These are phyloP conservation scores for Agriopis marginaria DNA, from an alignment of 2,888 invertebrate genomes.

Conservation along the genomic window DNA sequence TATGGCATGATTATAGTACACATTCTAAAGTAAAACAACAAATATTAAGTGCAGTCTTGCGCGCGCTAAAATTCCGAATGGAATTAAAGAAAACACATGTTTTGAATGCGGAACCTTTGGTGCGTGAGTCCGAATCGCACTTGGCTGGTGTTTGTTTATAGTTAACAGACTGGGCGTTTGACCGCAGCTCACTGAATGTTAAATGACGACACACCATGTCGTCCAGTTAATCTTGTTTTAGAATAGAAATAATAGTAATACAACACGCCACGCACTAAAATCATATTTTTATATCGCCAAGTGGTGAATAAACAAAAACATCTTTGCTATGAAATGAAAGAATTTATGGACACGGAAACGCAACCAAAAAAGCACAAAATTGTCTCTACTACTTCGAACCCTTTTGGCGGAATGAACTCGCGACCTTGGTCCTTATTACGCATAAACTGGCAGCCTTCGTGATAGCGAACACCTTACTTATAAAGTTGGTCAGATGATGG, in stretches of 20 bases:
- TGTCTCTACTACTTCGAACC: conserved; percentile 24
- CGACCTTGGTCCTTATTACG: conserved; percentile 62
- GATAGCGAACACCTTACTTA: conserved; percentile 22
- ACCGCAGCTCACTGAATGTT: too few relatives aligned
- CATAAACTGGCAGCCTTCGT: conserved; percentile 60
- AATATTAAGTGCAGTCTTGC: too few relatives aligned
- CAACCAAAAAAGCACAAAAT: conserved; percentile 21
- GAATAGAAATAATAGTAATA: background rate
- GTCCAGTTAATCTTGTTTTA: too few relatives aligned
- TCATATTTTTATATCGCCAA: background rate
- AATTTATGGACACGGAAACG: conserved; percentile 12
- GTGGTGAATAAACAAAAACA: conserved; percentile 4
- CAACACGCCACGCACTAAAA: background rate
- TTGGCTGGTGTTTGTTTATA: too few relatives aligned
- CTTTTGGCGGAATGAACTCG: conserved; percentile 64
- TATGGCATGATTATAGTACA: too few relatives aligned
- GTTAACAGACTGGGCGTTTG: too few relatives aligned
- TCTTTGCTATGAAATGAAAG: conserved; percentile 15
- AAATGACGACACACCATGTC: too few relatives aligned
- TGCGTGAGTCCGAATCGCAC: too few relatives aligned
- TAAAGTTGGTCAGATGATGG: background rate
- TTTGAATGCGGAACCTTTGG: too few relatives aligned
- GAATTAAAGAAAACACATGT: too few relatives aligned
- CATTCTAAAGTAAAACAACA: too few relatives aligned
- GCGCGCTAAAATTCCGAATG: too few relatives aligned